These are phyloP conservation scores for Procapra przewalskii DNA, from an alignment of 2,113 vertebrate genomes.

Conservation along the genomic window DNA sequence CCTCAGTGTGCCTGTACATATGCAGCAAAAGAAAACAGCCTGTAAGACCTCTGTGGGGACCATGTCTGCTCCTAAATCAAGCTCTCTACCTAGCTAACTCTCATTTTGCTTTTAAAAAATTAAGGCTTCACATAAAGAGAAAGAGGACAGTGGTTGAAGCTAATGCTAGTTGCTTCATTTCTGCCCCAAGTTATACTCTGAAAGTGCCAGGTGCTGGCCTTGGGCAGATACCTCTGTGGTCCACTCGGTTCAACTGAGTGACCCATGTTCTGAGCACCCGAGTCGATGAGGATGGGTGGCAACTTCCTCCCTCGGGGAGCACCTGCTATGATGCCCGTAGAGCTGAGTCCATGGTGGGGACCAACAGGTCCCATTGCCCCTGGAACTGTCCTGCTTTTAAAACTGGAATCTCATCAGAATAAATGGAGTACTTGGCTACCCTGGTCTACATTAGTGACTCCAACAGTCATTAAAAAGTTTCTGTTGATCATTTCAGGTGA, in stretches of 20 bases:
- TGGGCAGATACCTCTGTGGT: rapidly evolving
- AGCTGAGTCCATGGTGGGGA: too few relatives aligned
- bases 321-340: rapidly evolving
- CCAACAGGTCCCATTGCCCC: neutral
- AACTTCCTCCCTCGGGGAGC: neutral
- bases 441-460: neutral
- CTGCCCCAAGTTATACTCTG: neutral
- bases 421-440: too few relatives aligned
- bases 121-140: neutral
- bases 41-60: rapidly evolving
- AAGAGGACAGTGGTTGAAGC: neutral
- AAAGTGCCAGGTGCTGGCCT: neutral
- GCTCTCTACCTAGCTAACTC: too few relatives aligned
- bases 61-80: rapidly evolving
- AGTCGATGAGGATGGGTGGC: rapidly evolving
- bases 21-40: rapidly evolving
- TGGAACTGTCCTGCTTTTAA: neutral
- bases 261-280: rapidly evolving
- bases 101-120: neutral
- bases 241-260: rapidly evolving
- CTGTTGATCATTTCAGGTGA: neutral
- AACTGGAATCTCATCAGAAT: neutral
- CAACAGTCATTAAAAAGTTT: neutral
- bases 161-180: neutral
- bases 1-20: rapidly evolving